phyloP scores from a whole-genome alignment of 53 echinoderm and acorn worm species.

The Patiria pectinifera region DNA sequence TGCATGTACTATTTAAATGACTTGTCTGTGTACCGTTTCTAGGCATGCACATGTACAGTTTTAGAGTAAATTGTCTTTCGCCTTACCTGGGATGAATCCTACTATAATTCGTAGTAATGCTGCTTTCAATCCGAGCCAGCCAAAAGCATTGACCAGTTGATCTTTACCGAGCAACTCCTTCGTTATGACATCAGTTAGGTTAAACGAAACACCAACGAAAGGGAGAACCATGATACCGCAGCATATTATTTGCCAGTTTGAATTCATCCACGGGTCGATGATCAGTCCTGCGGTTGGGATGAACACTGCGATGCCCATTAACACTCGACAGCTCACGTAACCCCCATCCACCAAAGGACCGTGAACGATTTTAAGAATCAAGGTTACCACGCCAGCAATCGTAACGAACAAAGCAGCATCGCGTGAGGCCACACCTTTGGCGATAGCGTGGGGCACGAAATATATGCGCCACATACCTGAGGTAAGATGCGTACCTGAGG shows the following conservation, averaged over 20 bases:
- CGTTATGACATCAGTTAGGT: not conserved
- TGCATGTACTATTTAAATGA: too few species aligned
- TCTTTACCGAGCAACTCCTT: constrained; percentile 30
- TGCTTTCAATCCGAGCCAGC: constrained; percentile 19
- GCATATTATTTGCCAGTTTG: not conserved
- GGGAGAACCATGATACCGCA: not conserved
- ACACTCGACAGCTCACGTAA: not conserved
- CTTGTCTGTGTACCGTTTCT: too few species aligned
- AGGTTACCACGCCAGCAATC: not conserved
- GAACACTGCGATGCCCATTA: not conserved
- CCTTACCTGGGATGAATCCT: constrained; percentile 23
- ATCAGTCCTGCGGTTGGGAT: not conserved
- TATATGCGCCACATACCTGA: constrained; percentile 15
- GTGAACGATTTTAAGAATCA: not conserved
- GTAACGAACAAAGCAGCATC: not conserved
- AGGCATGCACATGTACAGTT: not conserved
- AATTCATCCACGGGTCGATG: constrained; percentile 37
- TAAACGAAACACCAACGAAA: not conserved
- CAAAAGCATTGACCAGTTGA: constrained; percentile 4
- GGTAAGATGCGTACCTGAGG: not conserved
- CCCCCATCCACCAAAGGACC: constrained; percentile 18
- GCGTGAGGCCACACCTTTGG: constrained; percentile 1
- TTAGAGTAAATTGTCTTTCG: not conserved
- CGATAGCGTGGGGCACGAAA: not conserved
- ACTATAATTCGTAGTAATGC: not conserved